These are phyloP conservation scores for Aphrocallistes beatrix DNA, from an alignment of 37 sponge, comb jelly and placozoan species.

Conservation along the genomic window DNA sequence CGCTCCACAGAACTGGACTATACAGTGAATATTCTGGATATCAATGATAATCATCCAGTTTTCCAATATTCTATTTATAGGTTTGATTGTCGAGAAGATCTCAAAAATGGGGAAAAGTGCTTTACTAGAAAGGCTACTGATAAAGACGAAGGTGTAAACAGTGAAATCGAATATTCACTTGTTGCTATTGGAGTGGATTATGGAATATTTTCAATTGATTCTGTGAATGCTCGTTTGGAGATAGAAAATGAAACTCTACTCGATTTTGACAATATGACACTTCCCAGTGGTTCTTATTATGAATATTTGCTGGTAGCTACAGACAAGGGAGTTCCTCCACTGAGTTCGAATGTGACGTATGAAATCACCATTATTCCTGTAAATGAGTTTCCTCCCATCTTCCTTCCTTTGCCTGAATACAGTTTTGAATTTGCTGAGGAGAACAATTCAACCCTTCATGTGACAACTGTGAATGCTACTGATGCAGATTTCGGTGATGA, in stretches of 20 bases:
- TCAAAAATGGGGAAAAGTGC: not conserved
- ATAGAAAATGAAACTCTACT: not conserved
- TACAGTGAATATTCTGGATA: not conserved
- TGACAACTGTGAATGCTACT: not conserved
- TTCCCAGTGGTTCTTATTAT: not conserved
- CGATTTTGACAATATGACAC: not conserved
- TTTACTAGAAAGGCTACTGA: not conserved
- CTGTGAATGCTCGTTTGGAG: not conserved
- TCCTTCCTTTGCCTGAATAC: not conserved
- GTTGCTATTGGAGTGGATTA: not conserved
- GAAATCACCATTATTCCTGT: not conserved
- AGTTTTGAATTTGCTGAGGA: not conserved
- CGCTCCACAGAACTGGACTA: not conserved
- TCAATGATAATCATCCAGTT: not conserved
- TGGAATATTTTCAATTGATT: not conserved
- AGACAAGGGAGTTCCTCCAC: not conserved
- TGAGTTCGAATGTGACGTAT: not conserved
- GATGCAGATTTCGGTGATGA: conserved; percentile 21
- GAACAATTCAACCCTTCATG: not conserved
- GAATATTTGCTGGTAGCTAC: not conserved
- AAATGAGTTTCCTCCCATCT: not conserved
- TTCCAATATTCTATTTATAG: not conserved
- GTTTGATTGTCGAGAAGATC: not conserved
- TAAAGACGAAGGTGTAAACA: not conserved
- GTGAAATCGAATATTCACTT: not conserved